phyloP scores from a whole-genome alignment of 2,888 invertebrate species.

The Liodrosophila aerea region DNA sequence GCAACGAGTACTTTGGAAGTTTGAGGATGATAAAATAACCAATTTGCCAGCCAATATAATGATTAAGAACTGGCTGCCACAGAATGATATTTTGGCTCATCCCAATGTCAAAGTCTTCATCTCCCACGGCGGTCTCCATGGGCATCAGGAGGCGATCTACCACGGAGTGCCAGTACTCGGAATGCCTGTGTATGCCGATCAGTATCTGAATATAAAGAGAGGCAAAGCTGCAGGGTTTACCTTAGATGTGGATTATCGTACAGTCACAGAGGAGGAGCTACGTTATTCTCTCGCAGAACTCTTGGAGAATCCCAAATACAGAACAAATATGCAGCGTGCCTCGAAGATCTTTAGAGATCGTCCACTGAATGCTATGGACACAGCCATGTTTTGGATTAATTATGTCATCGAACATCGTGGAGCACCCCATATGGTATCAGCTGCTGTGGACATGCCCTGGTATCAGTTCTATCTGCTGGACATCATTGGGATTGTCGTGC shows the following conservation, averaged over 20 bases:
- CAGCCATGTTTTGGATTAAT: conserved; percentile 81
- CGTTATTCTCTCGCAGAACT: conserved; percentile 73
- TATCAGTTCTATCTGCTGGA: conserved; percentile 79
- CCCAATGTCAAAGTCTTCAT: conserved; percentile 81
- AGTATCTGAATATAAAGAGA: conserved; percentile 73
- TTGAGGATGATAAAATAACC: conserved; percentile 79
- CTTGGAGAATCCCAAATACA: conserved; percentile 78
- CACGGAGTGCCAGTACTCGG: conserved; percentile 81
- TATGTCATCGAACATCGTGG: conserved; percentile 81
- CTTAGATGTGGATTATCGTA: conserved; percentile 60
- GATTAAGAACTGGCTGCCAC: conserved; percentile 83
- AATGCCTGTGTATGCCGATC: conserved; percentile 81
- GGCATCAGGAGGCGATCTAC: conserved; percentile 80
- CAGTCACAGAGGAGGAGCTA: conserved; percentile 64
- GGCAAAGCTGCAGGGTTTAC: conserved; percentile 70
- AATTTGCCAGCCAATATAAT: conserved; percentile 81
- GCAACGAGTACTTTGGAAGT: conserved; percentile 83
- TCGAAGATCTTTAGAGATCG: conserved; percentile 79
- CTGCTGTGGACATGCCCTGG: conserved; percentile 73
- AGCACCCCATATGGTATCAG: conserved; percentile 75
- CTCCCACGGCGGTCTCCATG: conserved; percentile 80
- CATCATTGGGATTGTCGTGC: conserved; percentile 46
- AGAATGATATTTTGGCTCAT: conserved; percentile 82
- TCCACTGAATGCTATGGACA: conserved; percentile 73
- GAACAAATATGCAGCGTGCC: conserved; percentile 63